Conservation (phyloP, 2,888 invertebrate genomes). For the Eristalinus sepulchralis region DNA sequence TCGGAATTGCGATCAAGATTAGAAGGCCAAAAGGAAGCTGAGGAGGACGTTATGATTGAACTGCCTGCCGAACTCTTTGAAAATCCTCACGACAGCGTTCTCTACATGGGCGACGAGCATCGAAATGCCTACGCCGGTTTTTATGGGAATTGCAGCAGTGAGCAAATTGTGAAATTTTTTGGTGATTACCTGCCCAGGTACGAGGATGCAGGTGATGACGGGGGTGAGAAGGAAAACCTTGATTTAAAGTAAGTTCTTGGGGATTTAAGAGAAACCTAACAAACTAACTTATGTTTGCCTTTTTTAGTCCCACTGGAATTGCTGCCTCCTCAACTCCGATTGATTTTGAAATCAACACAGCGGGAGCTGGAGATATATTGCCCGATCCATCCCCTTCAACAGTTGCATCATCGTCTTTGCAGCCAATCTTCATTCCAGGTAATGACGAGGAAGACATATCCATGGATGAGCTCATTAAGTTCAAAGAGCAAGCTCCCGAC, state of each 20-base stretch:
- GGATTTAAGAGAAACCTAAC: too few species aligned
- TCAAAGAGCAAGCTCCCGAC: constrained; percentile 63
- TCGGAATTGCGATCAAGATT: constrained; percentile 58
- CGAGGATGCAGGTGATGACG: constrained; percentile 63
- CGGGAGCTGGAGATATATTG: neutral
- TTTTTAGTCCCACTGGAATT: constrained; percentile 23
- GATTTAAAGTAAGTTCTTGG: constrained; percentile 56
- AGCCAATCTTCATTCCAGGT: constrained; percentile 73
- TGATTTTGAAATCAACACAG: neutral
- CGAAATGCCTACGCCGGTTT: constrained; percentile 74
- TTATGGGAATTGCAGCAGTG: constrained; percentile 73
- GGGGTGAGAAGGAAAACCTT: constrained; percentile 22
- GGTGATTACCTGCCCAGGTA: constrained; percentile 75
- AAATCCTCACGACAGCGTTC: constrained; percentile 74
- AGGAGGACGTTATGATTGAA: constrained; percentile 73
- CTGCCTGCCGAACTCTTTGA: constrained; percentile 74
- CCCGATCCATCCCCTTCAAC: constrained; percentile 17
- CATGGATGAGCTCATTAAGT: constrained; percentile 74
- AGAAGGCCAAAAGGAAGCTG: constrained; percentile 43
- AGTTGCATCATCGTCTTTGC: constrained; percentile 69
- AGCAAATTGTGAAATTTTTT: constrained; percentile 73
- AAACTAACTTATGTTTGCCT: neutral
- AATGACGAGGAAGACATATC: constrained; percentile 72
- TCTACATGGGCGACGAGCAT: constrained; percentile 73
- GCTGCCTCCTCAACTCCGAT: neutral